phyloP scores from a whole-genome alignment of 2,113 vertebrate species.

The Tragulus kanchil region DNA sequence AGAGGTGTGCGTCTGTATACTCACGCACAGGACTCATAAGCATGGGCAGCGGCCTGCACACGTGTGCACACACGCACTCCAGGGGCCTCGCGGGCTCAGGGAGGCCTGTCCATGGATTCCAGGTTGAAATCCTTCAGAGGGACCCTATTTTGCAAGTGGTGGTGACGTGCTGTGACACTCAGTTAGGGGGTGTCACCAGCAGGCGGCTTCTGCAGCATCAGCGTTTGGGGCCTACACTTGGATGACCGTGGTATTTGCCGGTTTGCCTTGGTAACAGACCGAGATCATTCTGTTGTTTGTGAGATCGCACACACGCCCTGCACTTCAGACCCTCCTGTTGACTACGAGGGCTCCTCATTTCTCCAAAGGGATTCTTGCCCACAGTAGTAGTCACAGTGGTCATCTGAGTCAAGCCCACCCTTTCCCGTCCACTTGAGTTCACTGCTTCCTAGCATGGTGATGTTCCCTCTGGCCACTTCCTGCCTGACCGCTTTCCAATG shows the following conservation, averaged over 20 bases:
- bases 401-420: background rate
- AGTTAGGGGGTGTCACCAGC: background rate
- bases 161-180: background rate
- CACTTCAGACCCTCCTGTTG: background rate
- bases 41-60: accelerated
- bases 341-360: background rate
- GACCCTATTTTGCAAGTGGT: background rate
- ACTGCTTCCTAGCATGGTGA: background rate
- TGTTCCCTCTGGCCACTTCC: background rate
- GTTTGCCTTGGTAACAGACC: background rate
- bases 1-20: background rate
- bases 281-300: background rate
- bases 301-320: background rate
- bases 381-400: background rate
- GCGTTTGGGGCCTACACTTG: background rate
- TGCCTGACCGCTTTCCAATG: background rate
- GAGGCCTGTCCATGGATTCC: background rate
- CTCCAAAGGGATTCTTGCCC: background rate
- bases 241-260: background rate
- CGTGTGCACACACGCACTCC: accelerated
- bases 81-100: background rate
- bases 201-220: background rate
- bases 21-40: accelerated
- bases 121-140: background rate
- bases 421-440: background rate